Evolutionary conservation across 2,888 invertebrate species (phyloP).

Genomic region (Caenorhabditis afra): DNA sequence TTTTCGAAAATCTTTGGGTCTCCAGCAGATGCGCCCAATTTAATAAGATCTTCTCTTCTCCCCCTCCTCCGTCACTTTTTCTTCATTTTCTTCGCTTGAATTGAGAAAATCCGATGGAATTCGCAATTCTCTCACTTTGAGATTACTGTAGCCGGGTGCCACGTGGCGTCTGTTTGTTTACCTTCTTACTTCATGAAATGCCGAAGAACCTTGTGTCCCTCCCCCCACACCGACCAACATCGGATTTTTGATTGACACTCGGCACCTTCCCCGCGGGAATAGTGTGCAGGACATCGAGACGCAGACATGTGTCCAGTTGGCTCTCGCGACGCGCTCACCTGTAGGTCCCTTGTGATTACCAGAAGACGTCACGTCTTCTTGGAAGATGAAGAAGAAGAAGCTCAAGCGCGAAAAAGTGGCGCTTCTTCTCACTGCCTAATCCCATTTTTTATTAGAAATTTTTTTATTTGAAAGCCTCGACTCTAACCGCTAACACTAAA

Average conservation of each 20-base stretch:
- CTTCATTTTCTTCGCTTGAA: neutral
- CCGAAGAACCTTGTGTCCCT: constrained; percentile 8
- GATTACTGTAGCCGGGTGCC: too few species aligned
- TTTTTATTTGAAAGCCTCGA: neutral
- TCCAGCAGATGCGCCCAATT: constrained; percentile 48
- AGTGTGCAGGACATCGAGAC: constrained; percentile 32
- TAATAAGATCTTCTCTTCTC: constrained; percentile 26
- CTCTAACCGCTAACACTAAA: neutral
- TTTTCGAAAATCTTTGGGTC: constrained; percentile 40
- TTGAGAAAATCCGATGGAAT: neutral
- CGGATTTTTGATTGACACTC: constrained; percentile 52
- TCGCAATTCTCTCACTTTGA: too few species aligned
- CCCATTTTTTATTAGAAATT: neutral
- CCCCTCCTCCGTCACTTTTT: too few species aligned
- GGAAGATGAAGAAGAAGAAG: neutral
- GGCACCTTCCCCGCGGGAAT: neutral
- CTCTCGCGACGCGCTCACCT: neutral
- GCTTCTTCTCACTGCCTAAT: neutral
- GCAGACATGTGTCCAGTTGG: constrained; percentile 26
- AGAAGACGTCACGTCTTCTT: neutral
- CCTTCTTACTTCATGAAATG: constrained; percentile 35
- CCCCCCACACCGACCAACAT: neutral
- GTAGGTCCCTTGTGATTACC: constrained; percentile 1
- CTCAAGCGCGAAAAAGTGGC: neutral
- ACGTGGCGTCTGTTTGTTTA: constrained; percentile 15